Base-by-base conservation (phyloP, 2,113 vertebrate species). In the Cairina moschata region DNA sequence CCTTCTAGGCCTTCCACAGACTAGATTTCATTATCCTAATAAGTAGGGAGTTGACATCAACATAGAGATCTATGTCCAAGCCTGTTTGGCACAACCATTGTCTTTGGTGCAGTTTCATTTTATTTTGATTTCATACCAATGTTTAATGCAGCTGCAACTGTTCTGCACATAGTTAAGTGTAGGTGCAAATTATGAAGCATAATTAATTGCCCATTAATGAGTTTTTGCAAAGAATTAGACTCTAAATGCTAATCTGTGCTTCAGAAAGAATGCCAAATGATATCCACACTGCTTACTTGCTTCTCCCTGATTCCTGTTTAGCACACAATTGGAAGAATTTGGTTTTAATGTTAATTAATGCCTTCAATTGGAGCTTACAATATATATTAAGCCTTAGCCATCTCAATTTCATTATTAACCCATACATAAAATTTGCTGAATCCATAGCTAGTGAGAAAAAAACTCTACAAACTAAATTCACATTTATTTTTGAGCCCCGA, bases 331-430 rank as follows among this genome's bases (percentile, higher is more conserved):
- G 74, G 77, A 95, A 91, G 80, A 91, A 86, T 84, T 94, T 81
- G 83, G 80, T 80, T 96, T 94, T 92, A 91, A 91, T 84, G 74
- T 82, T 93, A 96, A 95, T 91, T 94, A 96, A 63, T 66, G 54
- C 50, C 74, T 89, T 95, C 92, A 95, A 66, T 95, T 94, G 93
- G 69, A 85, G 62, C 67, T 88, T 60, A 79, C 89, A 85, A 87
- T 29, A 31, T 89, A 48, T 63, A 79, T 66, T 83, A 92, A 74
- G 48, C 42, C 80, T 65, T 0, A 3, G 62, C 62, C 58, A 67
- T 77, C 92, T 86, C 81, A 74, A 75, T 90, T 91, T 95, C 78
- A 28, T 9, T 59, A 79, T 52, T 72, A 93, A 87, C 74, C 62
- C 69, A 31, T 29, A 76, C 54, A 59, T 31, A 73, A 85, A 93